These are phyloP conservation scores for Penaeus chinensis DNA, from an alignment of 1,140 invertebrate genomes.

Conservation along the genomic window DNA sequence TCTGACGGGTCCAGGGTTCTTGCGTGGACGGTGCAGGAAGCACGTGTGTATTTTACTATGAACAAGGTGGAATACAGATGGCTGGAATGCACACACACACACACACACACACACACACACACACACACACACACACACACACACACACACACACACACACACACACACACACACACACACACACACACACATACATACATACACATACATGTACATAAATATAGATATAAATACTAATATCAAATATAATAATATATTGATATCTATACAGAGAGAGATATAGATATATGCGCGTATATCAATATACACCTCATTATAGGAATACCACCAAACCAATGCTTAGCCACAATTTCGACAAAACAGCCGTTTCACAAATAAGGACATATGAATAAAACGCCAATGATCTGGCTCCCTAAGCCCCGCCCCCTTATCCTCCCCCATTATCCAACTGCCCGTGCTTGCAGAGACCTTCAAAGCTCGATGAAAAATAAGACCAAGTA, in stretches of 20 bases:
- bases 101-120: no score
- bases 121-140: no score
- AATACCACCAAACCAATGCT: background rate
- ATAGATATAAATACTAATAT: background rate
- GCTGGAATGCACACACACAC: no score
- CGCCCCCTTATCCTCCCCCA: background rate
- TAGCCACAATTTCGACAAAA: background rate
- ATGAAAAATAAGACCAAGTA: background rate
- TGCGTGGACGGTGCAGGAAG: no score
- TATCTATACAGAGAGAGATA: slow-evolving; percentile 3
- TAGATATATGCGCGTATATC: background rate
- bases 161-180: background rate
- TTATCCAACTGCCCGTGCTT: background rate
- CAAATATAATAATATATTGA: background rate
- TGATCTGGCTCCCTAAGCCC: background rate
- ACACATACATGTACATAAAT: background rate
- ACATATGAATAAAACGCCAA: background rate
- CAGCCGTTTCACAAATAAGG: background rate
- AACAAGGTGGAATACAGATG: no score
- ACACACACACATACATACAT: slow-evolving; percentile 2
- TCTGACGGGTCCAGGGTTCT: no score
- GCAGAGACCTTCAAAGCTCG: background rate
- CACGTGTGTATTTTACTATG: no score
- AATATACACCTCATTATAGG: background rate
- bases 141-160: background rate